Evolutionary conservation across 2,888 invertebrate species (phyloP).

Genomic region (Eurytoma californica): DNA sequence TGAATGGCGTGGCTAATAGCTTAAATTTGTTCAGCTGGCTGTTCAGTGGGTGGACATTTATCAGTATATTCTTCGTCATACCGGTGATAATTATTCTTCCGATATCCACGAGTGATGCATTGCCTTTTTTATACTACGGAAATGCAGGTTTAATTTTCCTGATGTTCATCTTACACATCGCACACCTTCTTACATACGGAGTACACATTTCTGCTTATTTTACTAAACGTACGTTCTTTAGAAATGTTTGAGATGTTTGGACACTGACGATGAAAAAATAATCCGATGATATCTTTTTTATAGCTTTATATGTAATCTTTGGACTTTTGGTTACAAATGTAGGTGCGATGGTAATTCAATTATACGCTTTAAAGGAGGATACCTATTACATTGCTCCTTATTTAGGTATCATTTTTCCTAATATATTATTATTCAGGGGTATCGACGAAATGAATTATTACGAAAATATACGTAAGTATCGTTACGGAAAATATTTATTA

Average conservation of each 20-base stretch:
- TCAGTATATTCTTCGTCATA: conserved; percentile 63
- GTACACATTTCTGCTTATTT: conserved; percentile 71
- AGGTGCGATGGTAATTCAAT: conserved; percentile 56
- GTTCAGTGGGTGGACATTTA: conserved; percentile 64
- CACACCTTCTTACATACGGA: conserved; percentile 68
- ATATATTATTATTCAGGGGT: conserved; percentile 65
- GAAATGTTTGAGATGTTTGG: background rate
- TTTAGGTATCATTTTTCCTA: conserved; percentile 69
- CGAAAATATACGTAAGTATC: conserved; percentile 65
- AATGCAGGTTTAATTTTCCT: conserved; percentile 69
- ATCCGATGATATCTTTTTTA: conserved; percentile 12
- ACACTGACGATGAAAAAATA: background rate
- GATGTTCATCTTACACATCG: conserved; percentile 64
- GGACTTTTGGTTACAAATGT: conserved; percentile 56
- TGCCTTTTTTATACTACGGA: conserved; percentile 68
- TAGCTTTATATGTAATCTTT: conserved; percentile 58
- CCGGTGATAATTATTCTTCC: conserved; percentile 66
- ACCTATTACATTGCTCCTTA: conserved; percentile 58
- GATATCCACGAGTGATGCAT: conserved; percentile 61
- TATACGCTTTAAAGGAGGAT: conserved; percentile 54
- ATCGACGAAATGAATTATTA: conserved; percentile 68
- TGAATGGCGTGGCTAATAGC: conserved; percentile 69
- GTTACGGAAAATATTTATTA: background rate
- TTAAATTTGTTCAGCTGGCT: conserved; percentile 71
- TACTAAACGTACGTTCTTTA: conserved; percentile 66